A percentile compares a stretch with the other conserved stretches of the same genome.
These are phyloP conservation scores for Lethenteron reissneri DNA, from an alignment of 2,113 vertebrate species.

Conservation along the genomic window DNA sequence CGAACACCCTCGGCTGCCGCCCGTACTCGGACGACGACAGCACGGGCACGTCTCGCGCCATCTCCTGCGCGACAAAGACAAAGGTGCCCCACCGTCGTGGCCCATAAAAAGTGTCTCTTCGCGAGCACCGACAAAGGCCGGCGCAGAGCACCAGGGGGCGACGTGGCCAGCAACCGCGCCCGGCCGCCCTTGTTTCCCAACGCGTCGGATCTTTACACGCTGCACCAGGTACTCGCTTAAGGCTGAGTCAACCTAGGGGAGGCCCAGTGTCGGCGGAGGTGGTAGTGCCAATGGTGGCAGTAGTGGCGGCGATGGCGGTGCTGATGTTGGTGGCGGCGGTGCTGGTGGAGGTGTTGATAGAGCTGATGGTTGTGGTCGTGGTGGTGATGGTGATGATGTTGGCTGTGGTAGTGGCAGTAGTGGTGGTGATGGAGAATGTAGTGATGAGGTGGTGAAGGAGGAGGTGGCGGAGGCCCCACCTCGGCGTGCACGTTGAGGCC, in stretches of 20 bases:
- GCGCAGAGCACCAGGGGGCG: conserved; percentile 13
- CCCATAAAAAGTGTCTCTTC: too few species aligned
- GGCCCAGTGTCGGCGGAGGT: too few species aligned
- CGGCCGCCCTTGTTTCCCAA: conserved; percentile 13
- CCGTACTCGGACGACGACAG: conserved; percentile 25
- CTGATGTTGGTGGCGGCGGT: too few species aligned
- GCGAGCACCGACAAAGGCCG: too few species aligned
- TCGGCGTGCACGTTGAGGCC: conserved; percentile 21
- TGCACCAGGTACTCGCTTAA: conserved; percentile 11
- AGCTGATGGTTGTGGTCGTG: too few species aligned
- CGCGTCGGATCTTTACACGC: conserved; percentile 9
- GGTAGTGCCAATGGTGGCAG: too few species aligned
- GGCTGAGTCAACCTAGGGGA: not conserved
- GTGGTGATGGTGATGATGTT: too few species aligned
- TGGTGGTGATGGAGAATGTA: too few species aligned
- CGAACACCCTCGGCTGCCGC: conserved; percentile 7
- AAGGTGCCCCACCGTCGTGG: not conserved
- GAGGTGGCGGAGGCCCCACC: conserved; percentile 14
- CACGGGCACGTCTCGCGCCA: conserved; percentile 18
- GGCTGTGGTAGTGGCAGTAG: too few species aligned
- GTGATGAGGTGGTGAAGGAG: too few species aligned
- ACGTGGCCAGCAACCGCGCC: conserved; percentile 19
- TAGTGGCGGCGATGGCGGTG: too few species aligned
- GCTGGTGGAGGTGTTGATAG: too few species aligned
- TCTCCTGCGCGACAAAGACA: conserved; percentile 18